phyloP scores from a whole-genome alignment of 2,888 invertebrate genomes.

The Eudasyphora cyanicolor region DNA sequence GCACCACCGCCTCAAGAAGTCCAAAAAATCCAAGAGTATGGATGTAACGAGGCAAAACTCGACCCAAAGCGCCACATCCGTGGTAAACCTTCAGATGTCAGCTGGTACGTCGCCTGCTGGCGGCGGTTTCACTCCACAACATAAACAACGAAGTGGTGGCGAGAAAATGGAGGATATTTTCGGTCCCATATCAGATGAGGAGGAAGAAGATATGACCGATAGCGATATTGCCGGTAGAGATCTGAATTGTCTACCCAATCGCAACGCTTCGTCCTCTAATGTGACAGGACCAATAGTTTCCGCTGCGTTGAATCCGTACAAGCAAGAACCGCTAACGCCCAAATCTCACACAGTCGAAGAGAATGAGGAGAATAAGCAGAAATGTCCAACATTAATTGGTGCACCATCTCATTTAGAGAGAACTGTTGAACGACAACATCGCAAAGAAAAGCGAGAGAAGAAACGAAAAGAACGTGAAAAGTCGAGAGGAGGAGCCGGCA shows the following conservation, averaged over 20 bases:
- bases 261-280: slow-evolving; percentile 58
- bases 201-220: slow-evolving; percentile 79
- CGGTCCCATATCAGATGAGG: slow-evolving; percentile 90
- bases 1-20: slow-evolving; percentile 80
- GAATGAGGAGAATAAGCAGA: slow-evolving; percentile 74
- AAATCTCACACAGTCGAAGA: slow-evolving; percentile 75
- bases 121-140: slow-evolving; percentile 45
- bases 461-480: slow-evolving; percentile 84
- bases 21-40: slow-evolving; percentile 81
- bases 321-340: slow-evolving; percentile 76
- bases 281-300: slow-evolving; percentile 77
- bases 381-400: slow-evolving; percentile 56
- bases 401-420: slow-evolving; percentile 72
- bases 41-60: slow-evolving; percentile 70
- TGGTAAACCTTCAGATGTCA: background rate
- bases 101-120: slow-evolving; percentile 1
- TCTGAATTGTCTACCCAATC: slow-evolving; percentile 54
- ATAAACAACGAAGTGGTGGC: slow-evolving; percentile 82
- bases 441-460: slow-evolving; percentile 83
- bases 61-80: slow-evolving; percentile 4
- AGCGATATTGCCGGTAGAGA: slow-evolving; percentile 64
- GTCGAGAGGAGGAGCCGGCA: slow-evolving; percentile 76
- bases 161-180: slow-evolving; percentile 94
- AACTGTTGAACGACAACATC: slow-evolving; percentile 73
- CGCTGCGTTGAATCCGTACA: slow-evolving; percentile 78